Base-by-base conservation (phyloP, 53 echinoderm and acorn worm genomes). In the Henricia sp. region DNA sequence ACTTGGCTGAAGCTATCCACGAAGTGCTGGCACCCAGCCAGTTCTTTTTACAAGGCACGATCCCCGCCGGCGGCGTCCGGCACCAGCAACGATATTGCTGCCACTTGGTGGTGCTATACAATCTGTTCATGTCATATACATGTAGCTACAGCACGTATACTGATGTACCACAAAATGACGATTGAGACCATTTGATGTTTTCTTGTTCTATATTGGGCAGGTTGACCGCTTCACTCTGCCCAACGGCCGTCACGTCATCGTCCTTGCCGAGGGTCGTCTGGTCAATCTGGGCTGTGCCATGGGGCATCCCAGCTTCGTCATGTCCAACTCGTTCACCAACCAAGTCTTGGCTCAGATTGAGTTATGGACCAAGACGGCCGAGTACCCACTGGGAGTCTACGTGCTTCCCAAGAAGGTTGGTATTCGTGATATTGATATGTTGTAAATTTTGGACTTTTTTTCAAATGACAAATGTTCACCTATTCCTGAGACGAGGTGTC, bases 301-400 rank as follows among this genome's bases (percentile, higher is more conserved):
- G 82, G 99, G 99, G 42, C 99, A 99, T 78, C 99, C 99, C 17
- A 99, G 94, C 83, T 99, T 99, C 59, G 94, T 99, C 84, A 95
- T 99, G 99, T 99, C 99, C 50, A 87, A 86, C 84, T 99, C 99
- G 36, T 99, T 99, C 89, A 99, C 99, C 63, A 99, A 99, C 85
- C 99, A 99, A 58, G 92, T 92, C 50, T 71, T 99, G 6, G 99
- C 99, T 50, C 99, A 99, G 72, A 87, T 99, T 65, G 99, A 99
- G 65, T 85, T 99, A 59, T 99, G 99, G 99, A 89, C 90, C 40
- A 88, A 92, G 46, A 50, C 72, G 26, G 92, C 91, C 9, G 19
- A 94, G 34, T 99, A 99, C 87, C 89, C 93, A 48, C 53, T 99
- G 25, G 99, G 94, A 0, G 99, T 99, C 37, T 78, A 86, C 85